Conservation (phyloP, 2,113 vertebrate genomes). For the Eclectus roratus region DNA sequence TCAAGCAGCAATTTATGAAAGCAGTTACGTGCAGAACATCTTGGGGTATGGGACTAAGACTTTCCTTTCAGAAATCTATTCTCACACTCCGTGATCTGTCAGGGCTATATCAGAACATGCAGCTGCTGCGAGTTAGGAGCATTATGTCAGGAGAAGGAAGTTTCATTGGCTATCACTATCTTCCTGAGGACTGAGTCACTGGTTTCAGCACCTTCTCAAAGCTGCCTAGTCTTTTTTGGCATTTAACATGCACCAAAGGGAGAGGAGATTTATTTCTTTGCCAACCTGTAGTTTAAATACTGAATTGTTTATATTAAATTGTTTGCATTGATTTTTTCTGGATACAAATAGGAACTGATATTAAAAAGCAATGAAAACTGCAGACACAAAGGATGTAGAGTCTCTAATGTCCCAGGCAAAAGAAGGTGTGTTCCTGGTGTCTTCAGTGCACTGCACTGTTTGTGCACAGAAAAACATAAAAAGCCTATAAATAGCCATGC, state of each 20-base stretch:
- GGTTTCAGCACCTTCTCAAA: background rate
- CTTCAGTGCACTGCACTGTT: background rate
- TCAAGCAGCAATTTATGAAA: background rate
- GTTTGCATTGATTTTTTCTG: background rate
- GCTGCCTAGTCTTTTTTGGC: background rate
- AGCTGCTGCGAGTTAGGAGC: background rate
- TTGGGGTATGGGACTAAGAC: background rate
- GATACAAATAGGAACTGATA: background rate
- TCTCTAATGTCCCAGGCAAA: background rate
- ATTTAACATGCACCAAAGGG: background rate
- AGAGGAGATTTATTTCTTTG: background rate
- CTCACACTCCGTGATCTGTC: accelerated
- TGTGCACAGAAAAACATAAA: background rate
- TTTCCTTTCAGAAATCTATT: background rate
- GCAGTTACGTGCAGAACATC: background rate
- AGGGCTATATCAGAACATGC: background rate
- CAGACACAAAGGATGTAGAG: background rate
- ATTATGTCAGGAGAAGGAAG: background rate
- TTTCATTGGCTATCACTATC: background rate
- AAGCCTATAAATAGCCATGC: background rate
- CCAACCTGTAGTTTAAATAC: background rate
- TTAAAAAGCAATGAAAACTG: background rate
- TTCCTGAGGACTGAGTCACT: background rate
- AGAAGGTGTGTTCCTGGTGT: background rate
- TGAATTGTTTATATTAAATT: background rate